Conservation (phyloP, 2,797 vertebrate species). For the Acanthornis magna region DNA sequence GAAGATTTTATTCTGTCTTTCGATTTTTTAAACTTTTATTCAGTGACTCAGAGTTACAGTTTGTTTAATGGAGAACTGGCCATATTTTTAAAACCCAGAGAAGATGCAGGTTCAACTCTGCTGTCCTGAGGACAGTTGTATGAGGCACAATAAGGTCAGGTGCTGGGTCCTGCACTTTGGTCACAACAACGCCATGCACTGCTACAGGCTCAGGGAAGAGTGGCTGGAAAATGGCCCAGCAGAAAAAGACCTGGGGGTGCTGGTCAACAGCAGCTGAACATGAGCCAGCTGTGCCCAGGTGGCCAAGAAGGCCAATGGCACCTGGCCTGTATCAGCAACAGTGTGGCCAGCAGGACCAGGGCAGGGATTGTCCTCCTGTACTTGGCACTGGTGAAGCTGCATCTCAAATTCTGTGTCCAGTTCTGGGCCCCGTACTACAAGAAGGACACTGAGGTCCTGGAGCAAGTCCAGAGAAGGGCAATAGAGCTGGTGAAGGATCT, state of each 20-base stretch:
- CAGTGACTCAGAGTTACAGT: not conserved
- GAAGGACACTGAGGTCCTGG: not conserved
- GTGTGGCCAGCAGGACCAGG: not conserved
- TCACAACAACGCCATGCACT: not conserved
- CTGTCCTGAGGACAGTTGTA: not conserved
- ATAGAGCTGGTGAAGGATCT: not conserved
- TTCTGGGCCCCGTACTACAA: not conserved
- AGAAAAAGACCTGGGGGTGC: not conserved
- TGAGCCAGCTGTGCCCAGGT: not conserved
- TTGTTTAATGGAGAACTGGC: not conserved
- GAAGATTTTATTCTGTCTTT: not conserved
- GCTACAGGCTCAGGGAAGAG: not conserved
- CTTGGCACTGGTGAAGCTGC: not conserved
- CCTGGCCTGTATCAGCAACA: rapidly evolving
- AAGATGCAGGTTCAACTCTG: not conserved
- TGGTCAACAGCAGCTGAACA: rapidly evolving
- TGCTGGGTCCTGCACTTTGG: not conserved
- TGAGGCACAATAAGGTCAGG: not conserved
- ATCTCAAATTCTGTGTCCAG: not conserved
- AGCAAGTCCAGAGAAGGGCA: not conserved
- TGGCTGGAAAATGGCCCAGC: not conserved
- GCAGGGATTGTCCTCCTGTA: not conserved
- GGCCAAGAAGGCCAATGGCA: not conserved
- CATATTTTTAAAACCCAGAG: not conserved
- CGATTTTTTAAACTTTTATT: not conserved